phyloP scores from a whole-genome alignment of 2,797 vertebrate genomes.

The Pangasius djambal region DNA sequence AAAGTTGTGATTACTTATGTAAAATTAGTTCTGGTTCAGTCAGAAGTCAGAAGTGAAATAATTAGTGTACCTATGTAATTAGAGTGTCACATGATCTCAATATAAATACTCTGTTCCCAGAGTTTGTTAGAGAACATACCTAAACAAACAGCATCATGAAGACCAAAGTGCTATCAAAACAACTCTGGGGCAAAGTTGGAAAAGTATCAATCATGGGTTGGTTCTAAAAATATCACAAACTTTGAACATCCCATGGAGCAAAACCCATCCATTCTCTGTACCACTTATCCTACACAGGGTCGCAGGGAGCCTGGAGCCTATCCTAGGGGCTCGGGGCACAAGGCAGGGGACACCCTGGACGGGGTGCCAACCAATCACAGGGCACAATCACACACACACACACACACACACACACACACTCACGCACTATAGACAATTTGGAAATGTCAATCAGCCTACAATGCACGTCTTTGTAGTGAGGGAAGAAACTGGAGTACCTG shows the following conservation, averaged over 20 bases:
- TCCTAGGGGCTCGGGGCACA: no score
- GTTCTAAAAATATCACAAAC: background rate
- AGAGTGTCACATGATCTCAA: background rate
- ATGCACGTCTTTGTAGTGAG: no score
- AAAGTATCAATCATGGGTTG: background rate
- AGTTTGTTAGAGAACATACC: background rate
- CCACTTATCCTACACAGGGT: no score
- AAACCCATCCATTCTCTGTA: no score
- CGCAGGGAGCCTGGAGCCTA: no score
- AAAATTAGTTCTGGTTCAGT: background rate
- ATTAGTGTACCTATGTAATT: background rate
- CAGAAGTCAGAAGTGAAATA: background rate
- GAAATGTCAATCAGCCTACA: no score
- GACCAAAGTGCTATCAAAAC: background rate
- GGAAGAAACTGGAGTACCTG: no score
- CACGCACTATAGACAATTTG: no score
- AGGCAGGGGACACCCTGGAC: no score
- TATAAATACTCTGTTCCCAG: background rate
- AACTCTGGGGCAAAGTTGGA: background rate
- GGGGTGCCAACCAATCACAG: no score
- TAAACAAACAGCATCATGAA: background rate
- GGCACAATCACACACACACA: no score
- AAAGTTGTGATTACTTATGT: background rate
- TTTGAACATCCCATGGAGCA: background rate
- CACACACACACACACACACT: no score